Evolutionary conservation across 1,140 invertebrate genomes (phyloP), one percentile per base, ranked within the genome.

Genomic region (Oryzaephilus surinamensis): DNA sequence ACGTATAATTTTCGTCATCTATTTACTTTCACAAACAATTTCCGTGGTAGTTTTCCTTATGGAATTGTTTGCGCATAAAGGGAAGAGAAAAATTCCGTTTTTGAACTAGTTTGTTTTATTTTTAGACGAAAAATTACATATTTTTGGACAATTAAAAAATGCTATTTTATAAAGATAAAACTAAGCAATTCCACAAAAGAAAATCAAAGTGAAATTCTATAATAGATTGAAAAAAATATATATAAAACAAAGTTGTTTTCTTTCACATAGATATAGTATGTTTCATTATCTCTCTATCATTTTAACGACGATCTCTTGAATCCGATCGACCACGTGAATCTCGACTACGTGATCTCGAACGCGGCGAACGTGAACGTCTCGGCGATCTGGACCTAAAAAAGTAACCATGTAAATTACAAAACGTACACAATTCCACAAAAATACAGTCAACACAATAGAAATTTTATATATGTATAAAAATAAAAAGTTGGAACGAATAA

Each of bases 321-420:
- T 70, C 67, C 21, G 65, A 66, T 32, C 67, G 63, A 45, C 67
- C 66, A 42, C 66, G 57, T 45, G 65, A 54, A 38, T 66, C 65
- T 33, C 65, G 54, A 38, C 66, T 69, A 37, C 67, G 63, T 37
- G 66, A 69, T 40, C 68, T 54, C 12, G 66, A 67, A 28, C 65
- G 57, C 21, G 48, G 43, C 6, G 64, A 64, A 23, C 67, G 55
- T 2, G 66, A 67, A 13, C 67, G 59, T 36, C 68, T 52, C 20
- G 68, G 68, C 10, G 67, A 70, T 28, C 68, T 63, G 17, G 68
- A 70, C 56, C 68, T 70, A 64, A 27, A 67, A 68, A 41, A 24
- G 11, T 13, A 41, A 10, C 17, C 12, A 32, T 17, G 17, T 32
- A n/a, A n/a, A n/a, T 26, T 6, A 18, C n/a, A 21, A 12, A 12